Evolutionary conservation across 2,888 invertebrate genomes (phyloP).

Genomic region (Agonopterix arenella): DNA sequence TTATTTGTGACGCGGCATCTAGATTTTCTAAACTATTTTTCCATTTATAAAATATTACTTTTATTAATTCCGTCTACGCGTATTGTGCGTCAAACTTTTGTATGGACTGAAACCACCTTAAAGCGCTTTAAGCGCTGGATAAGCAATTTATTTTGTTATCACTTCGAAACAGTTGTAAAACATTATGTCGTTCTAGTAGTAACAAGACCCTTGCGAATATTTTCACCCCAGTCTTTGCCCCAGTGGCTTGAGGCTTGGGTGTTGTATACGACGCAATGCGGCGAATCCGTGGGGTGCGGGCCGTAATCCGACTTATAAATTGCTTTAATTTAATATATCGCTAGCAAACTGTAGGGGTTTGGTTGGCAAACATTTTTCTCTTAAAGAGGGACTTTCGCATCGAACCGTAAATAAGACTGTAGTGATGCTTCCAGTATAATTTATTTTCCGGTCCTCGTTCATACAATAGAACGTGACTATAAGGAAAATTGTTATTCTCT

Average conservation of each 20-base stretch:
- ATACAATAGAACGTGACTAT: background rate
- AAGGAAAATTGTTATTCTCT: background rate
- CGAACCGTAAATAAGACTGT: slow-evolving; percentile 26
- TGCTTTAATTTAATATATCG: slow-evolving; percentile 65
- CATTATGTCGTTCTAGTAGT: slow-evolving; percentile 12
- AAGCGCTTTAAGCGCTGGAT: background rate
- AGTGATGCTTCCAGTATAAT: background rate
- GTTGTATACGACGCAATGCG: slow-evolving; percentile 32
- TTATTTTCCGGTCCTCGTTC: background rate
- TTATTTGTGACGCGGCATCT: too few relatives aligned
- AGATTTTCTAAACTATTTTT: too few relatives aligned
- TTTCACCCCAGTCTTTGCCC: slow-evolving; percentile 14
- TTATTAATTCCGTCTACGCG: too few relatives aligned
- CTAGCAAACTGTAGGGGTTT: slow-evolving; percentile 23
- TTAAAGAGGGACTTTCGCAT: slow-evolving; percentile 25
- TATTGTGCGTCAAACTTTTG: too few relatives aligned
- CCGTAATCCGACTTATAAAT: slow-evolving; percentile 57
- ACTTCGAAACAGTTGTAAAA: background rate
- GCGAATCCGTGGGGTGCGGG: slow-evolving; percentile 24
- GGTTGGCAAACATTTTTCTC: slow-evolving; percentile 37
- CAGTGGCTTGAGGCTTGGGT: too few relatives aligned
- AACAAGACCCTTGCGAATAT: slow-evolving; percentile 20
- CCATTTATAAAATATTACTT: too few relatives aligned
- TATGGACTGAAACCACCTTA: too few relatives aligned
- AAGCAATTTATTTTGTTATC: background rate